A percentile compares a stretch with the other conserved stretches of the same genome.
phyloP scores from a whole-genome alignment of 2,888 invertebrate species.

The Crepidodera aurea region DNA sequence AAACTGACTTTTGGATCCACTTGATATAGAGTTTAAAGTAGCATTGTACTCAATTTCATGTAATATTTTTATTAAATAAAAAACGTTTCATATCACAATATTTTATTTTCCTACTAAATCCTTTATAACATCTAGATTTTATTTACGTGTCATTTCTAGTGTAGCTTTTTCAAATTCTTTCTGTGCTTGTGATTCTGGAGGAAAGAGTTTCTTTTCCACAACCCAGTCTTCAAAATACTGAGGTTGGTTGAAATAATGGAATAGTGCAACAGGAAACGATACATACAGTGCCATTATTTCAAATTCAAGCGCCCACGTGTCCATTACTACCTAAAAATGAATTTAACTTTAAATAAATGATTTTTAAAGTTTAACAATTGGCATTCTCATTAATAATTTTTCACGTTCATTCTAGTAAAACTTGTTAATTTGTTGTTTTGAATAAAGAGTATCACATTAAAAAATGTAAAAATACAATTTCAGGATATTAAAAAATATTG shows the following conservation, averaged over 20 bases:
- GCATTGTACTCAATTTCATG: too few species aligned
- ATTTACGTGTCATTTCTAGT: constrained; percentile 60
- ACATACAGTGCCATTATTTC: constrained; percentile 86
- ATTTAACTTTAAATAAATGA: too few species aligned
- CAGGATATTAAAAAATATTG: too few species aligned
- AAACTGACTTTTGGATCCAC: too few species aligned
- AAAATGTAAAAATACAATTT: too few species aligned
- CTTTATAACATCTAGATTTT: constrained; percentile 55
- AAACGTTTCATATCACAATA: constrained; percentile 37
- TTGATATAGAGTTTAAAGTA: too few species aligned
- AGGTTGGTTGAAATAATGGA: constrained; percentile 88
- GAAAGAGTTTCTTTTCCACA: constrained; percentile 76
- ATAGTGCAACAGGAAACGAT: constrained; percentile 83
- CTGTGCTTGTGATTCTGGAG: constrained; percentile 68
- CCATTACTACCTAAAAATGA: constrained; percentile 69
- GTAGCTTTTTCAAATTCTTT: constrained; percentile 64
- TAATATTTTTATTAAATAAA: neutral
- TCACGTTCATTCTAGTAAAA: too few species aligned
- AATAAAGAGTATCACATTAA: too few species aligned
- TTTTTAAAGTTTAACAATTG: too few species aligned
- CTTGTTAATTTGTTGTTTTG: too few species aligned
- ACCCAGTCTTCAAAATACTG: constrained; percentile 82
- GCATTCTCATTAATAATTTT: too few species aligned
- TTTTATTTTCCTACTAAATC: constrained; percentile 48
- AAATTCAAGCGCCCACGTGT: constrained; percentile 83